phyloP scores from a whole-genome alignment of 2,888 invertebrate genomes.

The Ctena decussata region DNA sequence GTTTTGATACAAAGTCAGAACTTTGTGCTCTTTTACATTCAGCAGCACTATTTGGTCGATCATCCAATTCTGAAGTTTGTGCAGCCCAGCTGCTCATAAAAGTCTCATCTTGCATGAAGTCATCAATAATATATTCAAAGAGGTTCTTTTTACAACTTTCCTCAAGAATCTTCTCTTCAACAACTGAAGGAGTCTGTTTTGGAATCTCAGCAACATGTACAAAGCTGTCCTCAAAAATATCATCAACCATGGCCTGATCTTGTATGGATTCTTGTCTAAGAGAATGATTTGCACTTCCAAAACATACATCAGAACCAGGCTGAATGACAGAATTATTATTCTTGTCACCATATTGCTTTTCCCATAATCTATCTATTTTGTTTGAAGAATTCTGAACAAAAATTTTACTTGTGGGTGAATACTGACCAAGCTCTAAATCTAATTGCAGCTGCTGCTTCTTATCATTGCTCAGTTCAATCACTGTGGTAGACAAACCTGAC shows the following conservation, averaged over 20 bases:
- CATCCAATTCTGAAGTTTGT: not conserved
- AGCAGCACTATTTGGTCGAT: not conserved
- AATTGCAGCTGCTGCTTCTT: not conserved
- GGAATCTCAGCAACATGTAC: not conserved
- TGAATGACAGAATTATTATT: not conserved
- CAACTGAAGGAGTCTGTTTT: not conserved
- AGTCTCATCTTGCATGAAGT: not conserved
- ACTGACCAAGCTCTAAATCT: not conserved
- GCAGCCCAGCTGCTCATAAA: not conserved
- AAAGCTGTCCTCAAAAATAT: not conserved
- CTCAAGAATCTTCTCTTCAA: not conserved
- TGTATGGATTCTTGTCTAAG: not conserved
- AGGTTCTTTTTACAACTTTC: not conserved
- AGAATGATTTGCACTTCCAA: not conserved
- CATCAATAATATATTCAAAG: not conserved
- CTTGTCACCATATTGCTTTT: not conserved
- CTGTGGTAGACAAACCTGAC: not conserved
- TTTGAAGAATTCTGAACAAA: not conserved
- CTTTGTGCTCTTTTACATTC: not conserved
- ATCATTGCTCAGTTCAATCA: not conserved
- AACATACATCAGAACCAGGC: not conserved
- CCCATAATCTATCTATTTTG: not conserved
- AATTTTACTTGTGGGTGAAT: too few relatives aligned
- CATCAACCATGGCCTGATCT: not conserved
- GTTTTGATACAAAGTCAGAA: not conserved